Percentiles rank a stretch among this genome's conserved stretches.
These are phyloP conservation scores for Hypothenemus hampei DNA, from an alignment of 1,140 invertebrate species.

Conservation along the genomic window DNA sequence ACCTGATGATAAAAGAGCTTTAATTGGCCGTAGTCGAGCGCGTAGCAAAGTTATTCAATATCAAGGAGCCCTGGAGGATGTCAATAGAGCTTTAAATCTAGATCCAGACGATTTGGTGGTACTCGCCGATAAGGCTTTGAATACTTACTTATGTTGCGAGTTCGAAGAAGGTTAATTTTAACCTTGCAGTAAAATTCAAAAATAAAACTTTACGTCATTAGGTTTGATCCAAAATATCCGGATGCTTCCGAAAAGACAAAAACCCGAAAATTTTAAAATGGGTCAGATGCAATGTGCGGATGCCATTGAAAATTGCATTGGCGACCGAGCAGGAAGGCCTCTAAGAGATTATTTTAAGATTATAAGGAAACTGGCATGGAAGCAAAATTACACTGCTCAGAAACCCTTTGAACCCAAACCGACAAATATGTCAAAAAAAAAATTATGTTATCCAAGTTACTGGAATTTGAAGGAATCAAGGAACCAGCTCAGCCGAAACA, in stretches of 20 bases:
- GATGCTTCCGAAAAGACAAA: conserved; percentile 45
- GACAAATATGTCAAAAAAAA: conserved; percentile 38
- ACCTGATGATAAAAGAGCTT: conserved; percentile 48
- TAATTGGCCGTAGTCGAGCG: conserved; percentile 48
- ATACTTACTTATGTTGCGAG: conserved; percentile 52
- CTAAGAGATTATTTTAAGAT: conserved; percentile 44
- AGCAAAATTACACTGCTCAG: conserved; percentile 37
- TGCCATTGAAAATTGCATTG: conserved; percentile 39
- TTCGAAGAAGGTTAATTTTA: conserved; percentile 47
- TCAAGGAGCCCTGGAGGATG: conserved; percentile 49
- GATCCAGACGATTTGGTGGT: conserved; percentile 48
- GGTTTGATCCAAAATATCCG: conserved; percentile 50
- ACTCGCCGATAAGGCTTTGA: conserved; percentile 49
- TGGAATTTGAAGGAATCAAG: not conserved
- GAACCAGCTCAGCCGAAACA: conserved; percentile 16
- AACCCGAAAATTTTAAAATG: conserved; percentile 52
- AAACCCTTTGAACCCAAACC: conserved; percentile 48
- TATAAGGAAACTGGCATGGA: conserved; percentile 42
- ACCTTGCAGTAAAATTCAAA: too few relatives aligned
- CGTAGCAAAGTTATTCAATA: conserved; percentile 50
- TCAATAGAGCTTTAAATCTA: conserved; percentile 48
- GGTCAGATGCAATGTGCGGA: conserved; percentile 47
- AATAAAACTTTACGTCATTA: not conserved
- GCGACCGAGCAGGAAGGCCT: conserved; percentile 37
- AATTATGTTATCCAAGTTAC: not conserved